phyloP scores from a whole-genome alignment of 2,113 vertebrate genomes.

The Clinocottus analis region DNA sequence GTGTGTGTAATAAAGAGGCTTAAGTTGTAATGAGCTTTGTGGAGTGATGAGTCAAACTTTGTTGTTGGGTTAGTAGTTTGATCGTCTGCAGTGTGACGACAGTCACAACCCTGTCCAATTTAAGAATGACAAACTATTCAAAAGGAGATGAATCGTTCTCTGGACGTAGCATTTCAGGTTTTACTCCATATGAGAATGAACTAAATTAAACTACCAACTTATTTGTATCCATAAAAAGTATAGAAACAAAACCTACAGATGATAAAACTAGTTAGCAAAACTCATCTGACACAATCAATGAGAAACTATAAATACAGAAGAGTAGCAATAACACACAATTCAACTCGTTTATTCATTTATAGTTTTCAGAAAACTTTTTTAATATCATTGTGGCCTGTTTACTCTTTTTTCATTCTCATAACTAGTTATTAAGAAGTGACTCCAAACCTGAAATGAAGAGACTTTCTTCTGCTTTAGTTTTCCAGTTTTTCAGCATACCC shows the following conservation, averaged over 20 bases:
- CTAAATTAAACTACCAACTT: background rate
- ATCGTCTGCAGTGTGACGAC: conserved; percentile 30
- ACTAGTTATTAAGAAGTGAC: background rate
- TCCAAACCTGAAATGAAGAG: background rate
- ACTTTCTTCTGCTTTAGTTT: background rate
- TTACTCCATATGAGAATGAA: background rate
- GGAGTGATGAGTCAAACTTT: conserved; percentile 52
- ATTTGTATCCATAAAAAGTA: background rate
- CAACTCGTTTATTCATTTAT: background rate
- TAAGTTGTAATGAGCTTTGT: conserved; percentile 74
- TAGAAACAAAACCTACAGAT: background rate
- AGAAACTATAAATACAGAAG: background rate
- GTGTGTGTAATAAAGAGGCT: conserved; percentile 62
- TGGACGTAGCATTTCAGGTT: background rate
- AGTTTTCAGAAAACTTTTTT: background rate
- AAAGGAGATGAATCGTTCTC: background rate
- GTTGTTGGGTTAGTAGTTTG: conserved; percentile 52
- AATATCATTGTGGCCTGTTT: background rate
- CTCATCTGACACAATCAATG: background rate
- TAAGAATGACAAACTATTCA: background rate
- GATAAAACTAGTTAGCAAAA: background rate
- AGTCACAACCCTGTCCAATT: conserved; percentile 25
- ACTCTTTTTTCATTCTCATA: background rate
- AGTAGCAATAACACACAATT: background rate
- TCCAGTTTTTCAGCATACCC: background rate